These are phyloP conservation scores for Numida meleagris DNA, from an alignment of 2,113 vertebrate species.

Conservation along the genomic window DNA sequence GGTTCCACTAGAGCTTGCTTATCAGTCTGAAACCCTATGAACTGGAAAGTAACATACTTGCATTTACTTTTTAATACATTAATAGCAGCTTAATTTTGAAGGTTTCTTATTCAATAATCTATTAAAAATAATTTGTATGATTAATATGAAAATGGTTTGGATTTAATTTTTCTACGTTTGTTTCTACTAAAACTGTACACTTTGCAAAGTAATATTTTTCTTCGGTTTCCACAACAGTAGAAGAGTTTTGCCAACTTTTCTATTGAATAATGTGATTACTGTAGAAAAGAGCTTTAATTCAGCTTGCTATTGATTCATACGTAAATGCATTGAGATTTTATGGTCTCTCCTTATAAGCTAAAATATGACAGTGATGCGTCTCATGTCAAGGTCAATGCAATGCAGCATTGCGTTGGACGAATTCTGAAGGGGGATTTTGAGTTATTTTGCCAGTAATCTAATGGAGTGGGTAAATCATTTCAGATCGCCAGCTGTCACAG, in stretches of 20 bases:
- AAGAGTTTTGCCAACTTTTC: slow-evolving; percentile 15
- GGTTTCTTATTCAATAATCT: slow-evolving; percentile 11
- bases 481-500: background rate
- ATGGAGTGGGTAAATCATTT: background rate
- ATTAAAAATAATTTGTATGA: slow-evolving; percentile 33
- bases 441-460: background rate
- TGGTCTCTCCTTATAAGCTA: background rate
- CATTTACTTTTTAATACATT: slow-evolving; percentile 35
- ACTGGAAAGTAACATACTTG: slow-evolving; percentile 40
- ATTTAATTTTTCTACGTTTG: slow-evolving; percentile 2
- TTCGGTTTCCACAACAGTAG: slow-evolving; percentile 12
- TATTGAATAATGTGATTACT: slow-evolving; percentile 12
- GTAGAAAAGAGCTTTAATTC: background rate
- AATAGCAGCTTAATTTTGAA: slow-evolving; percentile 36
- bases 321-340: background rate
- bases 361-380: background rate
- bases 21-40: slow-evolving; percentile 3
- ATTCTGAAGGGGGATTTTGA: background rate
- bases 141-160: slow-evolving; percentile 8
- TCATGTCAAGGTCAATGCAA: background rate
- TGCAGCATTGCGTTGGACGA: background rate
- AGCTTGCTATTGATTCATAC: background rate
- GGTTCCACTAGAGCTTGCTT: background rate
- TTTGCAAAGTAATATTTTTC: slow-evolving; percentile 17
- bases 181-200: background rate